Evolutionary conservation across 2,797 vertebrate genomes (phyloP), one percentile per base, ranked within the genome.

Genomic region (Fratercula arctica): DNA sequence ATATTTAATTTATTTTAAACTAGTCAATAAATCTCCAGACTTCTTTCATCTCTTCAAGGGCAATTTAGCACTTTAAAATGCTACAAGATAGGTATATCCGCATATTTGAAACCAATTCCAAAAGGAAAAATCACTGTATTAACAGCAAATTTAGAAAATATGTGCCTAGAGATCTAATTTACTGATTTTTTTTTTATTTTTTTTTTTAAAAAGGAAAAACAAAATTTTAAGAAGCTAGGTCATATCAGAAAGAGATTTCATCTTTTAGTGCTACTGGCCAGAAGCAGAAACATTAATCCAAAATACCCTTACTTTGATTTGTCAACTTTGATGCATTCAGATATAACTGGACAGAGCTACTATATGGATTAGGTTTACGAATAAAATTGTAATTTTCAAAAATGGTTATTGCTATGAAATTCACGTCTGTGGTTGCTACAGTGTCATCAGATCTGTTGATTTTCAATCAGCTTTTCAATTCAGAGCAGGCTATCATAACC

Each of bases 31-130:
- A 59, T 48, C 41, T 77, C 60, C 51, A 57, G 11, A 33, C 15
- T 61, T 81, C 8, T 74, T 91, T 88, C 25, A 64, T 51, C 37
- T 86, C 81, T 90, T 75, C 89, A 85, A 68, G 29, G 24, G 53
- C 19, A 54, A 78, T 79, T 80, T 23, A 91, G 43, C 39, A 67
- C 63, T 87, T 74, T 4, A 80, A 92, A 90, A 75, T 72, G 10
- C n/a, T 43, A 33, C 17, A 25, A 79, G 28, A 74, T 17, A 59
- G 61, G 69, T 81, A 72, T 26, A 75, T 7, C 7, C 61, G 68
- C 9, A 13, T 21, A 70, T 39, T n/a, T 46, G 48, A 89, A 91
- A 93, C 69, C 35, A 74, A 54, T 9, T 85, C 25, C 13, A 79
- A 89, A 81, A 90, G 31, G 54, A 16, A 53, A 81, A 86, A 79